Conservation (phyloP, 92 coral and sea anemone genomes). For the Plumapathes pennacea region DNA sequence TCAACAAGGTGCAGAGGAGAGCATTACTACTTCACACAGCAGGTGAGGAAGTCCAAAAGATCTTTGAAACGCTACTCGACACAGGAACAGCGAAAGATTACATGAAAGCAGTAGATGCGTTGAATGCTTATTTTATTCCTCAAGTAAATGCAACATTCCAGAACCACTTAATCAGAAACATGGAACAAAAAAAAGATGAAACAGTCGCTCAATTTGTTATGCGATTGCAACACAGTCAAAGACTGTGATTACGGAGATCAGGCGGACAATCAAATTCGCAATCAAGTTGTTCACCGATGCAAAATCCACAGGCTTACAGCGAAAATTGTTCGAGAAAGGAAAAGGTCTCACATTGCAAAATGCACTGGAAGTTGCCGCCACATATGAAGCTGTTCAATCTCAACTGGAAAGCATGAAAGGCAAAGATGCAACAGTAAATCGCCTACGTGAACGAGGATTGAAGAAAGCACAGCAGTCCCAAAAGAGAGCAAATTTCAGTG, state of each 20-base stretch:
- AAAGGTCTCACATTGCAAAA: slow-evolving; percentile 7
- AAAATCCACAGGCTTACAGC: slow-evolving; percentile 5
- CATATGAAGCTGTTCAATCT: no score
- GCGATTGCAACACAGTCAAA: no score
- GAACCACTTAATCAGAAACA: slow-evolving; percentile 17
- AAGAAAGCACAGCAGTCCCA: no score
- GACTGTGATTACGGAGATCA: slow-evolving; percentile 19
- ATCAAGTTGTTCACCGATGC: slow-evolving; percentile 14
- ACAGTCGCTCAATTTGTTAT: no score
- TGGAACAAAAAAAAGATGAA: no score
- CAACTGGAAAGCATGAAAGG: no score
- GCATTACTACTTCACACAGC: slow-evolving; percentile 39
- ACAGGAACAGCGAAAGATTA: slow-evolving; percentile 15
- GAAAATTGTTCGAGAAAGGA: slow-evolving; percentile 11
- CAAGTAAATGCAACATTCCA: slow-evolving; percentile 32
- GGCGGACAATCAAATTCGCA: slow-evolving; percentile 1
- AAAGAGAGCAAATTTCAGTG: no score
- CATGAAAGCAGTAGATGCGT: slow-evolving; percentile 15
- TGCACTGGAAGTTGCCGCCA: slow-evolving; percentile 1
- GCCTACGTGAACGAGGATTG: no score
- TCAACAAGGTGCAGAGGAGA: slow-evolving; percentile 16
- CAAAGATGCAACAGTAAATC: no score
- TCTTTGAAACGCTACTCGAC: no score
- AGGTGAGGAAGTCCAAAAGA: slow-evolving; percentile 31
- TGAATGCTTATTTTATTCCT: slow-evolving; percentile 27